Conservation (phyloP, 1,140 invertebrate genomes). For the Aethina tumida region DNA sequence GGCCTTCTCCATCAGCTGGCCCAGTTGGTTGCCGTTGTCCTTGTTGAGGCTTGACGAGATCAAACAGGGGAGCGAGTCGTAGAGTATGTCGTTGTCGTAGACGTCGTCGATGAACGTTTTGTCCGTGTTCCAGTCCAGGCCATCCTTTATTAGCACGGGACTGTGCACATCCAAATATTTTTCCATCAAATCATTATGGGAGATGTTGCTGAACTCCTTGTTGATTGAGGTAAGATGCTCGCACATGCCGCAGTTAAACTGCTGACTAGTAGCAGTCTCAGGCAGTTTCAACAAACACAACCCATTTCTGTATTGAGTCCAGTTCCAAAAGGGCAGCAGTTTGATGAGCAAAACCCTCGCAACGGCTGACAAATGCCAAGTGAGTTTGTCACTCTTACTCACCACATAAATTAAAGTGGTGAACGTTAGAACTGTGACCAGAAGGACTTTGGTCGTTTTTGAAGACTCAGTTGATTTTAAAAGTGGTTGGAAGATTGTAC, state of each 20-base stretch:
- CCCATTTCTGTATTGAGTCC: constrained; percentile 66
- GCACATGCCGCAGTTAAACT: constrained; percentile 26
- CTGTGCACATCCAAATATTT: constrained; percentile 22
- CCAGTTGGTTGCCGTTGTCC: constrained; percentile 1
- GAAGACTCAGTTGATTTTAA: constrained; percentile 1
- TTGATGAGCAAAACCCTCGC: constrained; percentile 54
- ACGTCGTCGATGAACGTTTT: constrained; percentile 11
- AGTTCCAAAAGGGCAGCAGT: constrained; percentile 66
- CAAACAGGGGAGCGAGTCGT: constrained; percentile 25
- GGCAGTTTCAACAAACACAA: constrained; percentile 55
- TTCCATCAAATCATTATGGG: constrained; percentile 14
- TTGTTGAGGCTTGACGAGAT: constrained; percentile 21
- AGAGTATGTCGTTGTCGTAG: constrained; percentile 9
- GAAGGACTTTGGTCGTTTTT: not conserved
- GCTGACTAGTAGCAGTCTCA: constrained; percentile 2
- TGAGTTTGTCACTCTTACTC: constrained; percentile 37
- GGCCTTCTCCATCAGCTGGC: constrained; percentile 15
- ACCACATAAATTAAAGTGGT: constrained; percentile 36
- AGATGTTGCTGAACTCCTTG: constrained; percentile 13
- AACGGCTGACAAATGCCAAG: constrained; percentile 49
- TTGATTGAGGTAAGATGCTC: constrained; percentile 23
- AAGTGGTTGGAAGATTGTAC: constrained; percentile 51
- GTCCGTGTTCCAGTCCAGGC: constrained; percentile 18
- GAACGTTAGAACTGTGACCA: constrained; percentile 9
- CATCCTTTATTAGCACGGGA: constrained; percentile 21